Percentiles rank a stretch among this genome's conserved stretches.
Conservation (phyloP, 2,888 invertebrate genomes). For the Colostygia pectinataria region DNA sequence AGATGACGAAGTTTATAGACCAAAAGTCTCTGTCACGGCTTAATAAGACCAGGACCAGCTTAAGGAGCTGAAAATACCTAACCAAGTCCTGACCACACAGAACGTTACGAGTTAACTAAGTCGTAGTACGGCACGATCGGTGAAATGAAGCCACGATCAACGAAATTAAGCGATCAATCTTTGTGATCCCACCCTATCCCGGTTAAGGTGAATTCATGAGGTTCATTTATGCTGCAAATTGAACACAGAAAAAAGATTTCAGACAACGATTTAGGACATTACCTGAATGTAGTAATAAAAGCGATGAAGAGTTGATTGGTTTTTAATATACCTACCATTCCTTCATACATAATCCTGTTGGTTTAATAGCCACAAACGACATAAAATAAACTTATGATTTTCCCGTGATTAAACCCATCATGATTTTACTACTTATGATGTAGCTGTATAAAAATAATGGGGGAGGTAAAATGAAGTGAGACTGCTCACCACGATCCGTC, state of each 20-base stretch:
- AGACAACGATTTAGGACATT: constrained; percentile 1
- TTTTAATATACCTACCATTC: background rate
- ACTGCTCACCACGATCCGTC: constrained; percentile 45
- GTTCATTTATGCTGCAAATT: constrained; percentile 29
- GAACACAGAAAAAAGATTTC: constrained; percentile 25
- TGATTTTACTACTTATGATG: constrained; percentile 33
- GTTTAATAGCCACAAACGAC: constrained; percentile 8
- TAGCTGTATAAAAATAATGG: constrained; percentile 36
- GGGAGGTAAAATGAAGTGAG: constrained; percentile 40
- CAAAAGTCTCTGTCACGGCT: too few species aligned
- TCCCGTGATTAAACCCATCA: constrained; percentile 35
- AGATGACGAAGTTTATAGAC: too few species aligned
- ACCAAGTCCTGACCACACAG: too few species aligned
- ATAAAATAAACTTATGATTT: constrained; percentile 20
- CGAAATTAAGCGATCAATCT: constrained; percentile 32
- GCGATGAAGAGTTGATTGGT: background rate
- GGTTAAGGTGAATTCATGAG: constrained; percentile 27
- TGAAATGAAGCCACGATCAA: constrained; percentile 19
- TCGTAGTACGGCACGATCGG: too few species aligned
- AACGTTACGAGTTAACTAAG: too few species aligned
- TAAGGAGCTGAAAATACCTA: too few species aligned
- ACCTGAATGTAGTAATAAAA: background rate
- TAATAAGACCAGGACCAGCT: too few species aligned
- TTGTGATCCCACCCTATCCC: constrained; percentile 26
- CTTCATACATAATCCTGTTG: constrained; percentile 1